Percentiles rank a stretch among this genome's conserved stretches.
Evolutionary conservation across 2,797 vertebrate genomes (phyloP).

Genomic region (Gouania willdenowi): DNA sequence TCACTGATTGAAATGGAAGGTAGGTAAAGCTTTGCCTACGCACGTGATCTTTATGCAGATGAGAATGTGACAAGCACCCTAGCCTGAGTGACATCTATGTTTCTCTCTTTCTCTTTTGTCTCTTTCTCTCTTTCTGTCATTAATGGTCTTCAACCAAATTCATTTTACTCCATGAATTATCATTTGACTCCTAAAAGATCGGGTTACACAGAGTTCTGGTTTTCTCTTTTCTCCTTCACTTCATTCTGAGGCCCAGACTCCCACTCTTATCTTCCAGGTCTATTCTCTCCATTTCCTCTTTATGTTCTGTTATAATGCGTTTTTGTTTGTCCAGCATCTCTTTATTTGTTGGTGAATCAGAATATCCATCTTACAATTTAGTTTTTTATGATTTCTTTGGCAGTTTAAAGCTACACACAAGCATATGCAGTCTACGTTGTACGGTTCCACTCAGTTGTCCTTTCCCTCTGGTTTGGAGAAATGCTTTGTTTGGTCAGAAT

Average conservation of each 20-base stretch:
- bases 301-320: constrained; percentile 85
- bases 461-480: constrained; percentile 32
- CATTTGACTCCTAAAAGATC: constrained; percentile 67
- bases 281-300: constrained; percentile 63
- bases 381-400: constrained; percentile 49
- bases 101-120: constrained; percentile 68
- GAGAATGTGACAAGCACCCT: constrained; percentile 97
- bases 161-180: constrained; percentile 65
- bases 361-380: constrained; percentile 67
- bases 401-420: constrained; percentile 61
- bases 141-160: constrained; percentile 67
- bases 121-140: constrained; percentile 39
- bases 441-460: constrained; percentile 37
- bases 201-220: constrained; percentile 71
- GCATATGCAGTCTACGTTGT: constrained; percentile 67
- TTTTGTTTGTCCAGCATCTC: constrained; percentile 87
- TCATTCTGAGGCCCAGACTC: constrained; percentile 76
- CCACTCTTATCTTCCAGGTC: constrained; percentile 72
- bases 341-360: constrained; percentile 77
- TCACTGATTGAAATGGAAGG: constrained; percentile 96
- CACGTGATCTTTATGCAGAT: constrained; percentile 96
- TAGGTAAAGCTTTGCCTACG: constrained; percentile 96
- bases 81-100: constrained; percentile 96
- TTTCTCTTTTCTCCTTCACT: constrained; percentile 77
- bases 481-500: constrained; percentile 30